Percentiles rank a stretch among this genome's conserved stretches.
phyloP scores from a whole-genome alignment of 2,797 vertebrate genomes.

The Eidolon dupreanum region DNA sequence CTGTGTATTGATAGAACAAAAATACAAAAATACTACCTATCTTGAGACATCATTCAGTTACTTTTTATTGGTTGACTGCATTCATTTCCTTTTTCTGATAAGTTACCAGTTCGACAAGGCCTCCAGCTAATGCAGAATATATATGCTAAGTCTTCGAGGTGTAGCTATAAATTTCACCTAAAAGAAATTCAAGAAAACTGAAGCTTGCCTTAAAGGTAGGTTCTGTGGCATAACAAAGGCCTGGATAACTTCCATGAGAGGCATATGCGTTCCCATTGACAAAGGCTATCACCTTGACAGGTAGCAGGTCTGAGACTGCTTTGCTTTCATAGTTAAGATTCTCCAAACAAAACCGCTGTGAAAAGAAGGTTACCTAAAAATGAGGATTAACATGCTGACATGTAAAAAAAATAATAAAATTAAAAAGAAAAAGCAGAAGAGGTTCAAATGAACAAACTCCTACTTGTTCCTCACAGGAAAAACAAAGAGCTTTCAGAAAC shows the following conservation, averaged over 20 bases:
- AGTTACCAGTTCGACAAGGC: constrained; percentile 72
- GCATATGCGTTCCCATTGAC: constrained; percentile 8
- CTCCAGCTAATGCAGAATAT: neutral
- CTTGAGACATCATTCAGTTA: constrained; percentile 70
- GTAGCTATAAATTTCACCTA: rapidly evolving
- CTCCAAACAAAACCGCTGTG: constrained; percentile 39
- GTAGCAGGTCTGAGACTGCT: constrained; percentile 8
- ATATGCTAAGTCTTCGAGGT: neutral
- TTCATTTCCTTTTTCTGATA: constrained; percentile 79
- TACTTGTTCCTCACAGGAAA: constrained; percentile 74
- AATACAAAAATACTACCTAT: constrained; percentile 78
- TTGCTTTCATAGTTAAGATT: constrained; percentile 1
- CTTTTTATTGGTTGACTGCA: constrained; percentile 79
- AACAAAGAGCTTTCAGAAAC: constrained; percentile 81
- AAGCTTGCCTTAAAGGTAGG: constrained; percentile 53
- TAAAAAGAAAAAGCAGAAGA: constrained; percentile 25
- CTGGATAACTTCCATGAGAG: constrained; percentile 34
- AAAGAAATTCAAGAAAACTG: neutral
- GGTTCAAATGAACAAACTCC: constrained; percentile 72
- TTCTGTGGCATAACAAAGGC: neutral
- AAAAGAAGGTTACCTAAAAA: constrained; percentile 27
- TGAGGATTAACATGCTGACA: constrained; percentile 42
- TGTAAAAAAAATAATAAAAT: constrained; percentile 41
- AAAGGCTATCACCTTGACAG: constrained; percentile 39
- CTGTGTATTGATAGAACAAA: constrained; percentile 71